Evolutionary conservation across 2,113 vertebrate genomes (phyloP), one percentile per base, ranked within the genome.

Genomic region (Epinephelus fuscoguttatus): DNA sequence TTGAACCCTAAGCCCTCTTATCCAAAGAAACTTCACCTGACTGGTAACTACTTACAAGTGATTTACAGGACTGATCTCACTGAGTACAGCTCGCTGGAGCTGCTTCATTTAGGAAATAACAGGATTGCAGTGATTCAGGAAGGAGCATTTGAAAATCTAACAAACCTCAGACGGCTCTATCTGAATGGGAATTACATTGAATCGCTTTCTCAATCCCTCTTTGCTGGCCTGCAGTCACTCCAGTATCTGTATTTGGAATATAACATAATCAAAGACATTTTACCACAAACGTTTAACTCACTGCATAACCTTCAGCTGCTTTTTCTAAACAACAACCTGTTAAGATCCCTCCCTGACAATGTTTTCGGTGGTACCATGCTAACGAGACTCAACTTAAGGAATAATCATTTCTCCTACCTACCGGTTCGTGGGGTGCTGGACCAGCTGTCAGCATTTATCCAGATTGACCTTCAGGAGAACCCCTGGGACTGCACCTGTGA

Each of bases 181-280:
- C 95, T 99, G 59, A 99, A 99, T 45, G 98, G 98, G 64, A 99
- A 99, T 94, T 98, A 99, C 92, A 97, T 99, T 33, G 98, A 99
- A 85, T 94, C 97, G 11, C 94, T 99, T 25, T 96, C 97, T 37
- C 96, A 96, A 2, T 96, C 97, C 0, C 96, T 99, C 87, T 99
- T 99, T 1, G 80, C 91, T 0, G 98, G 98, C 30, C 95, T 99
- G 78, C 96, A 97, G 83, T 98, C 96, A 37, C 96, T 99, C 85
- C 98, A 99, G 57, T 99, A 99, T 86, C 97, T 99, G 47, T 99
- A 99, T 84, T 93, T 99, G 96, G 98, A 99, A 92, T 99, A 99
- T 64, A 99, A 99, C 84, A 97, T 99, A 72, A 99, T 99, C 69
- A 99, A 99, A 90, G 97, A 99, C 75, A 98, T 99, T 88, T 90